phyloP scores from a whole-genome alignment of 2,113 vertebrate species.

The Aldabrachelys gigantea region DNA sequence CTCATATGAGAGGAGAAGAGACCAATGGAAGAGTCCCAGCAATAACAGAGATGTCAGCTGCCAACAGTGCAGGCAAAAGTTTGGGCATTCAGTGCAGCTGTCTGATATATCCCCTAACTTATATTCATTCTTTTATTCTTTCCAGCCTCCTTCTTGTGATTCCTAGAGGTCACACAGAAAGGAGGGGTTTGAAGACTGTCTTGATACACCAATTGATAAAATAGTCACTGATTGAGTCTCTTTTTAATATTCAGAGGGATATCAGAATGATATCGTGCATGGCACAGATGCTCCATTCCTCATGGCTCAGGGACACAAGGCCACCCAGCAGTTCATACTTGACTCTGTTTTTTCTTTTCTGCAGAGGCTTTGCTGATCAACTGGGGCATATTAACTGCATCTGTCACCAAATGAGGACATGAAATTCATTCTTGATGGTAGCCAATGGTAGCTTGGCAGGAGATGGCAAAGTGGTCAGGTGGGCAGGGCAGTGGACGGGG shows the following conservation, averaged over 20 bases:
- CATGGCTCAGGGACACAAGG: background rate
- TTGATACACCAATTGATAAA: background rate
- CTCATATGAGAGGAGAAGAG: background rate
- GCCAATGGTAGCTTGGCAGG: background rate
- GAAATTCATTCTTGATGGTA: background rate
- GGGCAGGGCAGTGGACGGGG: background rate
- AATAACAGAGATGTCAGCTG: background rate
- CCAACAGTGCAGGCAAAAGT: background rate
- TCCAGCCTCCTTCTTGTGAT: background rate
- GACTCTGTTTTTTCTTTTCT: rapidly evolving
- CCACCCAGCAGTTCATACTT: background rate
- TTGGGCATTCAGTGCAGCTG: background rate
- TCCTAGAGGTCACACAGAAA: background rate
- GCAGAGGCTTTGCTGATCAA: background rate
- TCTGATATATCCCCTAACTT: background rate
- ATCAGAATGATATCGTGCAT: background rate
- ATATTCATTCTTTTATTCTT: background rate
- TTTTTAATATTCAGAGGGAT: background rate
- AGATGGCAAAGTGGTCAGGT: background rate
- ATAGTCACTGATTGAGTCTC: background rate
- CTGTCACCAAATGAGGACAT: background rate
- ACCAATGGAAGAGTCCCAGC: background rate
- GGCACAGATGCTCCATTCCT: background rate
- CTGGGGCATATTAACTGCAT: background rate
- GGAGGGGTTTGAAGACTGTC: background rate